These are phyloP conservation scores for Hypocryptadius cinnamomeus DNA, from an alignment of 2,113 vertebrate genomes.

Conservation along the genomic window DNA sequence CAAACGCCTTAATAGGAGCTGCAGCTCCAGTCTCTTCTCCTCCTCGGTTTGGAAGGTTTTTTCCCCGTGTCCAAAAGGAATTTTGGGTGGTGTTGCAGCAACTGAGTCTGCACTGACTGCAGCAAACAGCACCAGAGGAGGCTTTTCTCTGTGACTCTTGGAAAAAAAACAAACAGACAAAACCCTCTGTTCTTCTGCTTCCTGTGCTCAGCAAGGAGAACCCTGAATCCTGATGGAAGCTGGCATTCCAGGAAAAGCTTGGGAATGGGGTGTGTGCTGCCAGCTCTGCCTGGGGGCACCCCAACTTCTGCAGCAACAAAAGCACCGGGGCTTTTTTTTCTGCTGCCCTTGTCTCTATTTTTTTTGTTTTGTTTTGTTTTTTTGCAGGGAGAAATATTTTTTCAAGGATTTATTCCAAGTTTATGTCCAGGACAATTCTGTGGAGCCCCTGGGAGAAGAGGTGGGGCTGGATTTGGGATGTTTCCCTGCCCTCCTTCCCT, in stretches of 20 bases:
- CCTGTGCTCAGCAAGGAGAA: conserved; percentile 29
- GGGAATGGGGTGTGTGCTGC: neutral
- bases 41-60: neutral
- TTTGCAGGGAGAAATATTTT: neutral
- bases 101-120: neutral
- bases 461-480: neutral
- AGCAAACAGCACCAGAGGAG: conserved; percentile 12
- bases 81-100: neutral
- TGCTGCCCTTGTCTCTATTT: neutral
- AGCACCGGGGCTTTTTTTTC: neutral
- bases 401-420: neutral
- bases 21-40: conserved; percentile 40
- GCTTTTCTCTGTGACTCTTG: conserved; percentile 3
- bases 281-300: neutral
- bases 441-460: neutral
- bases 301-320: neutral
- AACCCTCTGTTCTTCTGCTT: conserved; percentile 11
- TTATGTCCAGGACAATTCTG: neutral
- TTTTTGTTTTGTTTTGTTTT: neutral
- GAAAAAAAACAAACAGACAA: neutral
- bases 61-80: neutral
- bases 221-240: neutral
- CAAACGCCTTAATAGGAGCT: conserved; percentile 75
- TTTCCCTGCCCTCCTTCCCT: neutral
- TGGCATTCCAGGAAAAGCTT: conserved; percentile 55